Base-by-base conservation (phyloP, 2,888 invertebrate genomes). In the Seira ritae region DNA sequence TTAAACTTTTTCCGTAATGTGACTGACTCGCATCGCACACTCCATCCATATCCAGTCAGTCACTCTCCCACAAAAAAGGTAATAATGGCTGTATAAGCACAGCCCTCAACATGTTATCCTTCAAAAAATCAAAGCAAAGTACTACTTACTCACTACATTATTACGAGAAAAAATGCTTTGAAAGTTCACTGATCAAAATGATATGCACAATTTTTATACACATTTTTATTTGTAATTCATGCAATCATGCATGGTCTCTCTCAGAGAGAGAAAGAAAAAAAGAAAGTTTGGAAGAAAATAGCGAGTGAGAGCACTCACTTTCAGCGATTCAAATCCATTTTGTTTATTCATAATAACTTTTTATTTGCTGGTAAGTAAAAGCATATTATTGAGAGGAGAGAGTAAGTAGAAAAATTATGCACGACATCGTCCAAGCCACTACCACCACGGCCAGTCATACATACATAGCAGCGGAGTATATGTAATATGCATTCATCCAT, bases 1-100 rank as follows among this genome's bases (percentile, higher is more conserved):
- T 74, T 80, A 80, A 80, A 80, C 70, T 42, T 75, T 79, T 80
- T 70, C 70, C 74, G 70, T 80, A 80, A 80, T 80, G 69, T 80
- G 62, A 70, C 50, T 74, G 62, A n/a, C n/a, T 80, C 74, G 69
- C 55, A 69, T 75, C 66, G 50, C 80, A 55, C 17, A n/a, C n/a
- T n/a, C n/a, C n/a, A n/a, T n/a, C n/a, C n/a, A n/a, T n/a, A n/a
- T n/a, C n/a, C n/a, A n/a, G n/a, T n/a, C 37, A 80, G 71, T 80
- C 80, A 65, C 46, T 70, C 22, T 22, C 20, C 65, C n/a, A n/a
- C n/a, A n/a, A n/a, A n/a, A n/a, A n/a, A n/a, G n/a, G n/a, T 22
- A 65, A 46, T 80, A 75, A 75, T 80, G 75, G 70, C 50, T 69
- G 17, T 62, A 69, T 80, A 80, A 80, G 80, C 60, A 69, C 69